These are phyloP conservation scores for Lathronympha strigana DNA, from an alignment of 2,888 invertebrate genomes.

Conservation along the genomic window DNA sequence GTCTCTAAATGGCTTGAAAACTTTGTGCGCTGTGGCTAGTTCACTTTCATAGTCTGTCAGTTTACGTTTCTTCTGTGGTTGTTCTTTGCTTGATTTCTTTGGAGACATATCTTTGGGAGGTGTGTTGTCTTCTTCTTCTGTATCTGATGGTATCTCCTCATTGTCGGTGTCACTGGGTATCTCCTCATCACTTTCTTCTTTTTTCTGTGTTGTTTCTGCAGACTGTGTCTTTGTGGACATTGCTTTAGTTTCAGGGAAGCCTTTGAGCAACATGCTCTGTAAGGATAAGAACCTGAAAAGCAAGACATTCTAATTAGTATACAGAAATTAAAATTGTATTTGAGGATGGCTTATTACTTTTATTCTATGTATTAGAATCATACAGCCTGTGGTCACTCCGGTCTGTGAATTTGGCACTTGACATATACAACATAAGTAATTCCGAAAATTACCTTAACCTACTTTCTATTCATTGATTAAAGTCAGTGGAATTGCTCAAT, in stretches of 20 bases:
- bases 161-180: constrained; percentile 82
- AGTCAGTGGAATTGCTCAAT: no score
- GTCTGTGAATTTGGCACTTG: no score
- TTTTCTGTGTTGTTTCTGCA: constrained; percentile 52
- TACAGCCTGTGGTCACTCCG: no score
- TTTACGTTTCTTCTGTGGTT: constrained; percentile 77
- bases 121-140: constrained; percentile 73
- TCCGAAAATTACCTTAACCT: no score
- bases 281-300: constrained; percentile 70
- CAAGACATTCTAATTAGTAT: background rate
- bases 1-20: constrained; percentile 89
- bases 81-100: constrained; percentile 48
- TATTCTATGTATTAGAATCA: no score
- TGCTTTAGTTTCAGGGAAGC: constrained; percentile 88
- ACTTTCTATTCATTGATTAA: no score
- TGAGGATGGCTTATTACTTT: no score
- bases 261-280: constrained; percentile 81
- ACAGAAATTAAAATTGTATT: no score
- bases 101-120: constrained; percentile 50
- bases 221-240: constrained; percentile 64
- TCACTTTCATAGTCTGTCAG: constrained; percentile 84
- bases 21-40: constrained; percentile 83
- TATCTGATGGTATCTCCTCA: constrained; percentile 87
- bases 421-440: no score
- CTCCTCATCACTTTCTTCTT: constrained; percentile 73